These are phyloP conservation scores for Lacerta agilis DNA, from an alignment of 2,797 vertebrate genomes.

Conservation along the genomic window DNA sequence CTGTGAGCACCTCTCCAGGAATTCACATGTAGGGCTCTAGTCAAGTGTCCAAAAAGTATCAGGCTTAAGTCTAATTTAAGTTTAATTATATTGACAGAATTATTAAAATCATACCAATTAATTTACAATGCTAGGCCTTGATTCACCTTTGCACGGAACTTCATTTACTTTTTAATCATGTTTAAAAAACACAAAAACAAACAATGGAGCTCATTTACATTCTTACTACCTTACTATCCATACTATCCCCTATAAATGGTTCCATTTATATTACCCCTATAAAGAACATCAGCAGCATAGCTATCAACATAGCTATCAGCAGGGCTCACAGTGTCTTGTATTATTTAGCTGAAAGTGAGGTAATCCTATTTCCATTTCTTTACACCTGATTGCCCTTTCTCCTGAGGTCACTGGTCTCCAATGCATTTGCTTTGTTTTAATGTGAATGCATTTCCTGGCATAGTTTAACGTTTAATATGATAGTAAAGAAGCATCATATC, in stretches of 20 bases:
- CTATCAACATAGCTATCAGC: not conserved
- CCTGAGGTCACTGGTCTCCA: constrained; percentile 3
- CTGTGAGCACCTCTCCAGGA: too few species aligned
- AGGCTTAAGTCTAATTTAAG: not conserved
- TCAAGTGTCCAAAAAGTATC: not conserved
- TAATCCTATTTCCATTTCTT: constrained; percentile 51
- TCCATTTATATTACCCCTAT: not conserved
- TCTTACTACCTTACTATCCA: not conserved
- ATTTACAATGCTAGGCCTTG: not conserved
- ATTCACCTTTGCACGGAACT: not conserved
- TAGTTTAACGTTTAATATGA: constrained; percentile 15
- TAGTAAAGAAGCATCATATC: not conserved
- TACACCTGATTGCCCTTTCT: constrained; percentile 50
- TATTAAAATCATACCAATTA: not conserved
- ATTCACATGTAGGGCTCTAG: too few species aligned
- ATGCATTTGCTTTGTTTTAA: constrained; percentile 17
- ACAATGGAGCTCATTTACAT: not conserved
- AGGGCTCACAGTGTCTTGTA: not conserved
- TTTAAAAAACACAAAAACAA: not conserved
- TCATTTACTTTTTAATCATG: not conserved
- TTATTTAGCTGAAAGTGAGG: constrained; percentile 43
- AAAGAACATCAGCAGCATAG: not conserved
- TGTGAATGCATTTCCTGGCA: not conserved
- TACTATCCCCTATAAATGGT: not conserved
- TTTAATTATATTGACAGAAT: not conserved